Percentiles rank a stretch among this genome's conserved stretches.
These are phyloP conservation scores for Temnopleurus reevesii DNA, from an alignment of 53 echinoderm and acorn worm genomes.

Conservation along the genomic window DNA sequence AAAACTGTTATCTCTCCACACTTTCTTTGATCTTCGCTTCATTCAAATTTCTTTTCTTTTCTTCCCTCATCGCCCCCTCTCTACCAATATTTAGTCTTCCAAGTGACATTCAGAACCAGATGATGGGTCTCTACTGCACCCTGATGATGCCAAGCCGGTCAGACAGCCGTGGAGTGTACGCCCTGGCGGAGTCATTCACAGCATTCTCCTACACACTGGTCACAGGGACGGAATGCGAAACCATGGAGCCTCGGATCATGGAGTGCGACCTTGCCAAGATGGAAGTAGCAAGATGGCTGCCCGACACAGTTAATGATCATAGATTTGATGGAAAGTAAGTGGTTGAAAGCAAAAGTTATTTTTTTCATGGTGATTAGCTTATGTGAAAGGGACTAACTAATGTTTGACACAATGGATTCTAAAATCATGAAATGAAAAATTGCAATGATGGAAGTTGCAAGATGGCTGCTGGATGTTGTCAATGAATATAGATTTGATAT, in stretches of 20 bases:
- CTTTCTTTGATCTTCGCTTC: too few species aligned
- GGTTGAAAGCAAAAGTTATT: background rate
- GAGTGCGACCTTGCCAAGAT: constrained; percentile 75
- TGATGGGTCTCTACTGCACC: constrained; percentile 85
- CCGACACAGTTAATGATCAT: constrained; percentile 74
- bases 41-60: too few species aligned
- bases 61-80: too few species aligned
- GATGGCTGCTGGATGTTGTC: constrained; percentile 74
- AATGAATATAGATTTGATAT: constrained; percentile 85
- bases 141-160: constrained; percentile 78
- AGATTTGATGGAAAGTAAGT: constrained; percentile 88
- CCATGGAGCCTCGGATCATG: constrained; percentile 58
- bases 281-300: constrained; percentile 79
- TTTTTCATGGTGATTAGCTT: background rate
- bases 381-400: background rate
- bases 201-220: constrained; percentile 88
- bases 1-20: too few species aligned
- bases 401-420: constrained; percentile 66
- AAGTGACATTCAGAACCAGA: constrained; percentile 51
- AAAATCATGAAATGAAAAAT: constrained; percentile 68
- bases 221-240: constrained; percentile 79
- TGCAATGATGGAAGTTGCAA: constrained; percentile 74
- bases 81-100: constrained; percentile 63
- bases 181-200: constrained; percentile 77
- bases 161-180: constrained; percentile 82